Conservation (phyloP, 1,140 invertebrate genomes). For the Lepidurus couesii region DNA sequence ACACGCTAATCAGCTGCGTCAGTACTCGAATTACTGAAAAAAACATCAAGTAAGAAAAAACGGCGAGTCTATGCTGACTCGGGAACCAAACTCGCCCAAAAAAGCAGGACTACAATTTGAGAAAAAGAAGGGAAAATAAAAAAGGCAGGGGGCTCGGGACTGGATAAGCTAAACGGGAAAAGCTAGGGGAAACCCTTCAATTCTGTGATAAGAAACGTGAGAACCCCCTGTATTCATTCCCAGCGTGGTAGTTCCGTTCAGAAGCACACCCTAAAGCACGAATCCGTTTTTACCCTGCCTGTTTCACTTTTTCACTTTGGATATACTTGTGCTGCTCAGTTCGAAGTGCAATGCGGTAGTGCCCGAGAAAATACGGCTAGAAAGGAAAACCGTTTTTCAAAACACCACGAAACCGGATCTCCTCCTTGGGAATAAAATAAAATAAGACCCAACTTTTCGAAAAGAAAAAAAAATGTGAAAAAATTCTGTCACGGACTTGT, state of each 20-base stretch:
- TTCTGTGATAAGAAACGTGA: not conserved
- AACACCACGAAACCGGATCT: slow-evolving; percentile 2
- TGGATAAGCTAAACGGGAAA: no score
- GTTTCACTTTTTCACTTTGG: not conserved
- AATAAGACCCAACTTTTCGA: not conserved
- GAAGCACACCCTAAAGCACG: slow-evolving; percentile 14
- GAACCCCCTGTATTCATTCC: slow-evolving; percentile 1
- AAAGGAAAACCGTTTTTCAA: not conserved
- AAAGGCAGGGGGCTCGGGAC: not conserved
- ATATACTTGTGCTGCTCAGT: not conserved
- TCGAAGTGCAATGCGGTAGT: not conserved
- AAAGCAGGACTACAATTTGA: no score
- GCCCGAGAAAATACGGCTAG: not conserved
- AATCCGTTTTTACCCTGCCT: not conserved
- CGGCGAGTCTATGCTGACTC: no score
- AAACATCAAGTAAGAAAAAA: no score
- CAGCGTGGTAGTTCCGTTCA: slow-evolving; percentile 16
- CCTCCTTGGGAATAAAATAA: not conserved
- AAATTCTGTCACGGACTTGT: not conserved
- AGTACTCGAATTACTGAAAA: no score
- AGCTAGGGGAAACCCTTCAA: not conserved
- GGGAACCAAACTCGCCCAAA: no score
- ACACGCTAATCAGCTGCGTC: no score
- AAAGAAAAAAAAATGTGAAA: not conserved
- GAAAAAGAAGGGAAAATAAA: no score